These are phyloP conservation scores for Sminthopsis crassicaudata DNA, from an alignment of 2,113 vertebrate species.

Conservation along the genomic window DNA sequence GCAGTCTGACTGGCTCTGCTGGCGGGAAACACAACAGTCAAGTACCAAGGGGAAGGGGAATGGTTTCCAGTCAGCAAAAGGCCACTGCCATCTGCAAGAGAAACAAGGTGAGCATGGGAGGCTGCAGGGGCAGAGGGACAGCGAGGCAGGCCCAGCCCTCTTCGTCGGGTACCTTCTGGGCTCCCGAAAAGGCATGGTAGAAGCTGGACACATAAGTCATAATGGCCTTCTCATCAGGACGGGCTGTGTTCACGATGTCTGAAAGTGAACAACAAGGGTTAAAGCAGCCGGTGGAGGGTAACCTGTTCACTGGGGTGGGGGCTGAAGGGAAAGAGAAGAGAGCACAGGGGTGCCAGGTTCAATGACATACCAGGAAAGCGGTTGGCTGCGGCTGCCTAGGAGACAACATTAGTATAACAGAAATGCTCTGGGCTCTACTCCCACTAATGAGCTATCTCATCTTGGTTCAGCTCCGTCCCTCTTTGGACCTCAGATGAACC, in stretches of 20 bases:
- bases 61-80: constrained; percentile 66
- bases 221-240: constrained; percentile 98
- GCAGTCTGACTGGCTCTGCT: not conserved
- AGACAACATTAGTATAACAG: not conserved
- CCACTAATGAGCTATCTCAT: not conserved
- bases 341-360: not conserved
- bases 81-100: constrained; percentile 77
- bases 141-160: constrained; percentile 71
- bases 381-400: not conserved
- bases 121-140: constrained; percentile 69
- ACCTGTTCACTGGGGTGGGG: not conserved
- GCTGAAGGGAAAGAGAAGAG: not conserved
- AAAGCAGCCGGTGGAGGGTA: constrained; percentile 27
- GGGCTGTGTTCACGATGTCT: constrained; percentile 98
- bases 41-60: constrained; percentile 22
- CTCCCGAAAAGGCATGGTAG: constrained; percentile 99
- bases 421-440: not conserved
- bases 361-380: not conserved
- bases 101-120: constrained; percentile 72
- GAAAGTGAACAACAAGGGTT: constrained; percentile 83
- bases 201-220: constrained; percentile 99
- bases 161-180: constrained; percentile 96
- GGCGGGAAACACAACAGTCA: not conserved
- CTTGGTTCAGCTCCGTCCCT: not conserved
- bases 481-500: not conserved